Percentiles rank a stretch among this genome's conserved stretches.
phyloP scores from a whole-genome alignment of 2,888 invertebrate genomes.

The Andricus quercusramuli region DNA sequence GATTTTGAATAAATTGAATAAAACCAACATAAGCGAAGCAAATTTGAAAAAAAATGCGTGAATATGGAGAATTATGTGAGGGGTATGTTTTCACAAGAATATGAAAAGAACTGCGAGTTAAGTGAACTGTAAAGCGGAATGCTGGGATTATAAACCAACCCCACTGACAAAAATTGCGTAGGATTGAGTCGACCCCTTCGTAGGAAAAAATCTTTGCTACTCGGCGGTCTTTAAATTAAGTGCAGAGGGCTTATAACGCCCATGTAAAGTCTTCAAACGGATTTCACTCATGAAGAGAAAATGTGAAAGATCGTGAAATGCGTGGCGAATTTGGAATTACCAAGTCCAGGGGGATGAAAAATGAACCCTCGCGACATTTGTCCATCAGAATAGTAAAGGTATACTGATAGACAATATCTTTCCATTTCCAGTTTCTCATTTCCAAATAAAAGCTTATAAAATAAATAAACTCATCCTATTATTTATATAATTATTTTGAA shows the following conservation, averaged over 20 bases:
- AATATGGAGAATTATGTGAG: not conserved
- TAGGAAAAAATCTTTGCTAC: slow-evolving; percentile 56
- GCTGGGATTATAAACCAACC: slow-evolving; percentile 67
- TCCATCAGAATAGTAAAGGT: slow-evolving; percentile 45
- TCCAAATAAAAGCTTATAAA: not conserved
- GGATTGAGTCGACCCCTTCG: slow-evolving; percentile 59
- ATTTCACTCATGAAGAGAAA: slow-evolving; percentile 53
- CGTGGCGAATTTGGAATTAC: slow-evolving; percentile 65
- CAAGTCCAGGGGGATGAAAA: slow-evolving; percentile 29
- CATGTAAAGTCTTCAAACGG: slow-evolving; percentile 72
- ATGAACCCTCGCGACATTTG: slow-evolving; percentile 46
- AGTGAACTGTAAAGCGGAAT: slow-evolving; percentile 74
- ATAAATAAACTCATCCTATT: not conserved
- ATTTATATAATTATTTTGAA: too few relatives aligned
- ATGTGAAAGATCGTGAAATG: slow-evolving; percentile 63
- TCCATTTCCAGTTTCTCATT: too few relatives aligned
- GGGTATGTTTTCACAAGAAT: slow-evolving; percentile 47
- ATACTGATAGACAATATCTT: too few relatives aligned
- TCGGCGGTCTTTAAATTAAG: slow-evolving; percentile 75
- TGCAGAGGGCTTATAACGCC: slow-evolving; percentile 74
- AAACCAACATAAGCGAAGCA: slow-evolving; percentile 7
- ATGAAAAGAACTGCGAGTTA: slow-evolving; percentile 60
- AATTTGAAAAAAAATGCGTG: slow-evolving; percentile 2
- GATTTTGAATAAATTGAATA: not conserved
- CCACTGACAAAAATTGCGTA: slow-evolving; percentile 45